Evolutionary conservation across 1,140 invertebrate species (phyloP), one percentile per base, ranked within the genome.

Genomic region (Heliconius melpomene): DNA sequence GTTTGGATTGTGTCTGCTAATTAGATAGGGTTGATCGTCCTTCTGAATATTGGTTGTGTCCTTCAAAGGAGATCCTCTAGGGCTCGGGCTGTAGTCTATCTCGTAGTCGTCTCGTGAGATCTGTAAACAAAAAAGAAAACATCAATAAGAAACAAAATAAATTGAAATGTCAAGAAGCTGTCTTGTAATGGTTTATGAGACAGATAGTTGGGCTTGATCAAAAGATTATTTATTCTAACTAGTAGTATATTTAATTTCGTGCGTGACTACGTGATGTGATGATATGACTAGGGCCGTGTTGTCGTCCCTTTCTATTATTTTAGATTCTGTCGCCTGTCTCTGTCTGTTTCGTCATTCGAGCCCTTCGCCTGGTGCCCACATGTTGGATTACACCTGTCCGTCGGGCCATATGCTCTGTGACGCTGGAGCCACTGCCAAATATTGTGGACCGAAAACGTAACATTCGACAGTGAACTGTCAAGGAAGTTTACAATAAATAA

Each of bases 31-130:
- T 38, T 88, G 85, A 38, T 94, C 93, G 60, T 66, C 60, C 54
- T 94, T 91, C 75, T 94, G 91, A n/a, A 94, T 89, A 83, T 94
- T 94, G 7, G 93, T 92, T 5, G 92, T 94, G 73, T 94, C 93
- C 81, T 94, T 94, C 78, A 94, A 78, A 3, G 92, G 93, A 57
- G 92, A 93, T 9, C 90, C 91, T 79, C 93, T 83, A 2, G 91
- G 89, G 78, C 93, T 94, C 79, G 87, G 88, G 77, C 86, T 93
- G 89, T 93, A 93, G 84, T 94, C 92, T 36, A 91, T 83, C 75
- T 94, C 93, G 83, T 93, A 93, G 80, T 94, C 92, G 78, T 94
- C 93, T 77, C 93, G 83, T 81, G 93, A 94, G 84, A 94, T 87
- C 93, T 94, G 91, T 3, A 80, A 94, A 92, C 32, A 36, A 26